Percentiles rank a stretch among this genome's conserved stretches.
These are phyloP conservation scores for Solenopsis invicta DNA, from an alignment of 1,140 invertebrate genomes.

Conservation along the genomic window DNA sequence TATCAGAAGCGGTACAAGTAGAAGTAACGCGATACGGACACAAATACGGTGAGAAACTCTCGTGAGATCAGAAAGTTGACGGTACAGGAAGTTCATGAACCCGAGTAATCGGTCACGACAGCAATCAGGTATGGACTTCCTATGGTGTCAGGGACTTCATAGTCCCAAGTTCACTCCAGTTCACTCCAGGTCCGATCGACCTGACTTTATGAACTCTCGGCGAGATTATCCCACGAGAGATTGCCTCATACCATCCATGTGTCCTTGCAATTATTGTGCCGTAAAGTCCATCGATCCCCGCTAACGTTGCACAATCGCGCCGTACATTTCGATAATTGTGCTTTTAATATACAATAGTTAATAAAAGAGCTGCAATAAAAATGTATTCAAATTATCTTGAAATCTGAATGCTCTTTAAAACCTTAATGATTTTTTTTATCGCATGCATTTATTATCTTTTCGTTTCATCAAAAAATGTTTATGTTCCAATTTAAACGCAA, in stretches of 20 bases:
- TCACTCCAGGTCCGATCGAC: slow-evolving; percentile 54
- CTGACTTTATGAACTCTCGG: slow-evolving; percentile 63
- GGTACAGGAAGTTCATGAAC: slow-evolving; percentile 67
- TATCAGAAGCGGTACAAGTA: background rate
- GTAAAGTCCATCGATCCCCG: background rate
- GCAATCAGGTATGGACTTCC: slow-evolving; percentile 75
- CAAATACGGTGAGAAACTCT: slow-evolving; percentile 20
- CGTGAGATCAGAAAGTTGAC: slow-evolving; percentile 59
- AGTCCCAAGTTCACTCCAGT: slow-evolving; percentile 62
- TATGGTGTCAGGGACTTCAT: slow-evolving; percentile 72
- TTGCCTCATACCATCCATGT: slow-evolving; percentile 65
- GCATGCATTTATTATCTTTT: background rate
- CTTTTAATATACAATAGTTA: background rate
- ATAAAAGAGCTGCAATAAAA: background rate
- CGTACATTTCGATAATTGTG: slow-evolving; percentile 12
- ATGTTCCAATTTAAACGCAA: slow-evolving; percentile 26
- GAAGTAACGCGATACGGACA: slow-evolving; percentile 13
- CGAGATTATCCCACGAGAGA: slow-evolving; percentile 73
- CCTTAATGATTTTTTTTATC: background rate
- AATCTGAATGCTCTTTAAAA: background rate
- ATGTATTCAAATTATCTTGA: background rate
- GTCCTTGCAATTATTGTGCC: slow-evolving; percentile 49
- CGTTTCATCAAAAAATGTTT: background rate
- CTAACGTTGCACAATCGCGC: background rate
- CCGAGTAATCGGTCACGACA: slow-evolving; percentile 72